These are phyloP conservation scores for Himantopus leucocephalus DNA, from an alignment of 2,113 vertebrate species.

Conservation along the genomic window DNA sequence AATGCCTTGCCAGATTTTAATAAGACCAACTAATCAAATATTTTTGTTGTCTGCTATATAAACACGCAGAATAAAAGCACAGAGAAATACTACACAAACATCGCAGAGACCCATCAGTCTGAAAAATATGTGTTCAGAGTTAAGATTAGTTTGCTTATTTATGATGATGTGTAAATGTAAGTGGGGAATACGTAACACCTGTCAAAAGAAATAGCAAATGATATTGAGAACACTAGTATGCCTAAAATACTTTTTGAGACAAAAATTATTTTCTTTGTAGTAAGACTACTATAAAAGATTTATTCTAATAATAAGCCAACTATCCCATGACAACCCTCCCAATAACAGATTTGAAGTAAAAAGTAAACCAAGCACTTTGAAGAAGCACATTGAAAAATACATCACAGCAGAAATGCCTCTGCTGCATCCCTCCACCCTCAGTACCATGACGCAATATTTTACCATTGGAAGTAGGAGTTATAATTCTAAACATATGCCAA, in stretches of 20 bases:
- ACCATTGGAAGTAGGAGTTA: neutral
- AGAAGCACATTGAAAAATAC: slow-evolving; percentile 1
- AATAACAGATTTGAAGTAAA: neutral
- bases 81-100: neutral
- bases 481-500: neutral
- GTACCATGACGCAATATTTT: neutral
- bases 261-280: slow-evolving; percentile 15
- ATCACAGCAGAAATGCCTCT: neutral
- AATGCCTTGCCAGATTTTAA: neutral
- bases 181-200: neutral
- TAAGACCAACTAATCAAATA: slow-evolving; percentile 3
- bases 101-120: neutral
- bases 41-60: neutral
- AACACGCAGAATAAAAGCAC: neutral
- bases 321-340: neutral
- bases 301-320: slow-evolving; percentile 43
- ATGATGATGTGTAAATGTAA: neutral
- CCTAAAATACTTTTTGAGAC: neutral
- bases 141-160: slow-evolving; percentile 11
- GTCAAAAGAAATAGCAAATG: neutral
- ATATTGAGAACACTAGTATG: neutral
- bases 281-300: slow-evolving; percentile 37
- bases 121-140: neutral
- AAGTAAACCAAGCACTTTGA: slow-evolving; percentile 1
- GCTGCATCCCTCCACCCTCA: neutral